Percentiles rank a stretch among this genome's conserved stretches.
Conservation (phyloP, 2,888 invertebrate species). For the Cerceris rybyensis region DNA sequence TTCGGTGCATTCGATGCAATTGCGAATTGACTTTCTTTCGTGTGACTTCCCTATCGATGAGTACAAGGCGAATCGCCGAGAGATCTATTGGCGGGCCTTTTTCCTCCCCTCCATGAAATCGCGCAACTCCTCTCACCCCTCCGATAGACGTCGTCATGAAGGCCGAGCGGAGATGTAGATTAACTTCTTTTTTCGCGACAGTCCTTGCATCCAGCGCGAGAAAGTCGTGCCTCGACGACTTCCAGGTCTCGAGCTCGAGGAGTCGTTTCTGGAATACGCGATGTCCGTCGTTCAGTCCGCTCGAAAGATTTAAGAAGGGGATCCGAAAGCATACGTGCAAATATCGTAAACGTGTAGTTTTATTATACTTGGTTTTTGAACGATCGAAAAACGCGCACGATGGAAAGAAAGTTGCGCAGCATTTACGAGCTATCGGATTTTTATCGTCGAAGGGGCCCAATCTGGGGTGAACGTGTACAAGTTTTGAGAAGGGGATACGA, state of each 20-base stretch:
- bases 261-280: constrained; percentile 22
- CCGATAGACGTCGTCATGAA: constrained; percentile 18
- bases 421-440: too few species aligned
- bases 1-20: constrained; percentile 51
- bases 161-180: constrained; percentile 46
- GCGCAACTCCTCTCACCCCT: constrained; percentile 1
- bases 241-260: constrained; percentile 26
- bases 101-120: background rate
- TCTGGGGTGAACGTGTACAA: too few species aligned
- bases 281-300: background rate
- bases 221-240: constrained; percentile 29
- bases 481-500: too few species aligned
- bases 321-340: background rate
- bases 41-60: constrained; percentile 54
- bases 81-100: constrained; percentile 27
- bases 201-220: constrained; percentile 48
- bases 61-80: constrained; percentile 18
- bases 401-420: too few species aligned
- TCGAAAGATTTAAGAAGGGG: background rate
- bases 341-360: background rate
- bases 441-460: too few species aligned
- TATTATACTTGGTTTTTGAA: too few species aligned
- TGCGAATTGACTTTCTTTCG: constrained; percentile 67
- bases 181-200: constrained; percentile 35
- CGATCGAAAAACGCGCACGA: too few species aligned